Conservation (phyloP, 2,888 invertebrate species). For the Venusia cambrica region DNA sequence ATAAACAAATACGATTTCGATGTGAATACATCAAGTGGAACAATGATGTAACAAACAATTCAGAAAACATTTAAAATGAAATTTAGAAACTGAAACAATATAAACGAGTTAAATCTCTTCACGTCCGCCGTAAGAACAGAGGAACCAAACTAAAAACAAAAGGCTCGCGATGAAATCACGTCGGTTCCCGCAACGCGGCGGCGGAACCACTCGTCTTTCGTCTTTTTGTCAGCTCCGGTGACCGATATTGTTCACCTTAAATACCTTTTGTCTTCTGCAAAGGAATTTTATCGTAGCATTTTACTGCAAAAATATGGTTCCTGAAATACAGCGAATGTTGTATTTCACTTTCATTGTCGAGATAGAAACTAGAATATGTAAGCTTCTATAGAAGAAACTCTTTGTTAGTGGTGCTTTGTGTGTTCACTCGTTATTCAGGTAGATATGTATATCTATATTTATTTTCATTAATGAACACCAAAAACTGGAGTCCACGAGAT, state of each 20-base stretch:
- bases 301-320: slow-evolving; percentile 9
- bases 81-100: too few species aligned
- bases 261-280: slow-evolving; percentile 23
- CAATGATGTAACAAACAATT: too few species aligned
- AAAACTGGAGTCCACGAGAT: too few species aligned
- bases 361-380: too few species aligned
- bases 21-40: too few species aligned
- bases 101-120: slow-evolving; percentile 3
- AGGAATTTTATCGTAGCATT: slow-evolving; percentile 17
- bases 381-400: too few species aligned
- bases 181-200: slow-evolving; percentile 7
- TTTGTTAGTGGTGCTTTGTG: too few species aligned
- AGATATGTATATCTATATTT: too few species aligned
- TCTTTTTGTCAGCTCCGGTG: slow-evolving; percentile 20
- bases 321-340: neutral
- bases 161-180: slow-evolving; percentile 11
- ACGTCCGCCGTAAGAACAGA: too few species aligned
- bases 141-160: slow-evolving; percentile 15
- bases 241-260: slow-evolving; percentile 25
- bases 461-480: too few species aligned
- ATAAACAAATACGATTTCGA: too few species aligned
- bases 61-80: neutral
- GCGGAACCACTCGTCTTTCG: slow-evolving; percentile 7
- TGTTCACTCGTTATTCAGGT: too few species aligned
- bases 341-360: slow-evolving; percentile 1